Evolutionary conservation across 2,888 invertebrate species (phyloP), one percentile per base, ranked within the genome.

Genomic region (Leucania comma): DNA sequence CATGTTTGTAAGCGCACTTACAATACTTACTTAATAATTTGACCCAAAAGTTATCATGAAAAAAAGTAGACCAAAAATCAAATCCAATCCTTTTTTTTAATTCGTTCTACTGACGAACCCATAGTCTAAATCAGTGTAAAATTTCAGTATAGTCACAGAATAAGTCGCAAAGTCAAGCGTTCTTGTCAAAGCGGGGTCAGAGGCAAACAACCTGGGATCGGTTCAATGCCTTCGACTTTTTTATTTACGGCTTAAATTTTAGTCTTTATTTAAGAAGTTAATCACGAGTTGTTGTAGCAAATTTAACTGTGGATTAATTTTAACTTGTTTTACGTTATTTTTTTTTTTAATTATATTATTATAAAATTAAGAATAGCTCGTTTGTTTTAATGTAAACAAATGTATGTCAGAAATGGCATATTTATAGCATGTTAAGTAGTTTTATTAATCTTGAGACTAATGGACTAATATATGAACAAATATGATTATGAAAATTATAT

Each of bases 151-250:
- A 53, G 58, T 62, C 50, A 58, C 77, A 65, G 60, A 70, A 61
- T 66, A 67, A 73, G 63, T 64, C 42, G 50, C 50, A 24, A 65
- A 72, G 67, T 57, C 53, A 48, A 53, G 61, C 79, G 82, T 22
- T 75, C 78, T 80, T 85, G 86, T 85, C 86, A 87, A 82, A 67
- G 81, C 70, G 84, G 84, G 89, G 89, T 91, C 87, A 89, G 86
- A 90, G 90, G 90, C 85, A 81, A 90, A 90, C 72, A 90, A 90
- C 90, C 89, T 86, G 72, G 70, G 68, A 83, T 86, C 73, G 64
- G 89, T 88, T 88, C 85, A 87, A 83, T 87, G 90, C 88, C 90
- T 88, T 88, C 80, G 58, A 75, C 87, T 86, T 85, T 48, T 84
- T 87, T 82, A 83, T 80, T 76, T 65, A 72, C 86, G 67, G 78